phyloP scores from a whole-genome alignment of 2,888 invertebrate genomes.

The Osmoderma eremita region DNA sequence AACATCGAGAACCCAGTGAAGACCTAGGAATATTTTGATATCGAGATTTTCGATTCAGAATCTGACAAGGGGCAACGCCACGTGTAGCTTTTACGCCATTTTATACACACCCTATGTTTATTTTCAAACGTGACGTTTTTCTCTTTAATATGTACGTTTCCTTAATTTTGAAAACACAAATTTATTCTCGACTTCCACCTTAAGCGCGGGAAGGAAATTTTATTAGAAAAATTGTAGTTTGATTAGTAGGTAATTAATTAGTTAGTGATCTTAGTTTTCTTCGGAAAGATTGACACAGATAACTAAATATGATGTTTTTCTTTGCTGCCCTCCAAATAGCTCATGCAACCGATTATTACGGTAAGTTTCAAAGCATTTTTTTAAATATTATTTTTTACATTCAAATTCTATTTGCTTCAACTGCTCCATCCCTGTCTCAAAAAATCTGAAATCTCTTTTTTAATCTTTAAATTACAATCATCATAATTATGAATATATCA shows the following conservation, averaged over 20 bases:
- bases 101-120: background rate
- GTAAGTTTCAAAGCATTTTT: conserved; percentile 83
- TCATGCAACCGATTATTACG: conserved; percentile 98
- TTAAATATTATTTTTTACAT: conserved; percentile 63
- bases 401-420: conserved; percentile 46
- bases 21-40: too few relatives aligned
- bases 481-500: background rate
- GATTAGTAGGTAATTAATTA: conserved; percentile 4
- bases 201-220: background rate
- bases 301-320: conserved; percentile 51
- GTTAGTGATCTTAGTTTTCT: background rate
- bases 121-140: background rate
- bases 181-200: too few relatives aligned
- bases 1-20: too few relatives aligned
- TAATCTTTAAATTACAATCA: conserved; percentile 8
- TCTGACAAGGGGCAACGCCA: too few relatives aligned
- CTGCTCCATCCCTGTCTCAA: conserved; percentile 44
- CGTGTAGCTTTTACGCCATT: too few relatives aligned
- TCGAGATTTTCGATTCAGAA: too few relatives aligned
- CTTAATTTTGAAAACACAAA: conserved; percentile 21
- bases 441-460: background rate
- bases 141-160: conserved; percentile 43
- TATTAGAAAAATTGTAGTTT: background rate
- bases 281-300: conserved; percentile 6
- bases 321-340: conserved; percentile 71